These are phyloP conservation scores for Heterodera schachtii DNA, from an alignment of 1,140 invertebrate genomes.

Conservation along the genomic window DNA sequence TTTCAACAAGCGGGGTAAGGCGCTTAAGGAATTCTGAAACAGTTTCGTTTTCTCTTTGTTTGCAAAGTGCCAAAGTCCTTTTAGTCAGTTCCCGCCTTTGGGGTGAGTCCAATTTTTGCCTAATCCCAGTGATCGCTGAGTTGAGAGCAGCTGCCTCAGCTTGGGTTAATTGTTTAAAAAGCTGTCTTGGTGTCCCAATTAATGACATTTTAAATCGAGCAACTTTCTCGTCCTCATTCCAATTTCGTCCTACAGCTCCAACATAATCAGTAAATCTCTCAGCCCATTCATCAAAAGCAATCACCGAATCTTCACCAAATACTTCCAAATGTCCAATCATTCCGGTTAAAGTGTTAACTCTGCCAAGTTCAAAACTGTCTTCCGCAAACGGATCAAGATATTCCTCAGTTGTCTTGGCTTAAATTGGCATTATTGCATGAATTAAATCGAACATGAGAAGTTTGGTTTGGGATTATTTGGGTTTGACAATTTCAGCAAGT, in stretches of 20 bases:
- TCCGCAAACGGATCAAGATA: background rate
- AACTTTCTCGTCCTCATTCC: slow-evolving; percentile 5
- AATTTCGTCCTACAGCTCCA: background rate
- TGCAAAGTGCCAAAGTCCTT: too few relatives aligned
- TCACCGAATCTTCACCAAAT: slow-evolving; percentile 3
- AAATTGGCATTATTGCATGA: background rate
- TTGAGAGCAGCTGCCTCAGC: too few relatives aligned
- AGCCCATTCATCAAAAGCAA: slow-evolving; percentile 1
- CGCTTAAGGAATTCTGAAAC: too few relatives aligned
- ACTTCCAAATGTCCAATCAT: background rate
- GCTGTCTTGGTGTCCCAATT: background rate
- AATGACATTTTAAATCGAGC: slow-evolving; percentile 1
- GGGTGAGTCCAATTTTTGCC: too few relatives aligned
- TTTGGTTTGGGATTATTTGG: background rate
- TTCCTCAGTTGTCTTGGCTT: background rate
- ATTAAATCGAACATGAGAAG: background rate
- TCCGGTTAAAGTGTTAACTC: background rate
- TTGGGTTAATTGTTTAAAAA: background rate
- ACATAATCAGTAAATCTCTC: background rate
- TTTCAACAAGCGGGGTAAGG: too few relatives aligned
- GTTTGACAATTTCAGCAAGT: background rate
- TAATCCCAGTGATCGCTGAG: too few relatives aligned
- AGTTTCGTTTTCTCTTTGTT: too few relatives aligned
- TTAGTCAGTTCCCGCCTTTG: too few relatives aligned
- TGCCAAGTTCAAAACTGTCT: background rate